Conservation (phyloP, 2,113 vertebrate genomes). For the Danionella cerebrum region DNA sequence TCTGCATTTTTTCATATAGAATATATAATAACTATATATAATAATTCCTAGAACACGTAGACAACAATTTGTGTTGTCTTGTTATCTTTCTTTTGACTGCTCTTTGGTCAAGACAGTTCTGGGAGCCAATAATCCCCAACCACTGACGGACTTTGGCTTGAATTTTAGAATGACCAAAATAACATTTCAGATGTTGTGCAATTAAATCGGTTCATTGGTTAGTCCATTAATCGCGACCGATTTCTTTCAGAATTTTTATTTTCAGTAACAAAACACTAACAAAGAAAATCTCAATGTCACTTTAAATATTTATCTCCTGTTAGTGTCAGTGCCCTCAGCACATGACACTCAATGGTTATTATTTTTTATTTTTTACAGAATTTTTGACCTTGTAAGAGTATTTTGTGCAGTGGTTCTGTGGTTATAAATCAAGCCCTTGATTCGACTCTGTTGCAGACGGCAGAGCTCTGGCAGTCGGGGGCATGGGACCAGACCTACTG, state of each 20-base stretch:
- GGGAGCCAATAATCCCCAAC: no score
- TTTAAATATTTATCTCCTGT: neutral
- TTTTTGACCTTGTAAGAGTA: slow-evolving; percentile 2
- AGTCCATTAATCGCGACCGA: neutral
- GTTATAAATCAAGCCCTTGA: neutral
- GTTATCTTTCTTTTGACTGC: no score
- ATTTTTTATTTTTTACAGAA: neutral
- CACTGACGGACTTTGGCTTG: no score
- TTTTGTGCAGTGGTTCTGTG: neutral
- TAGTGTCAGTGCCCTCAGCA: neutral
- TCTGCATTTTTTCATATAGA: no score
- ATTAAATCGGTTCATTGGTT: neutral
- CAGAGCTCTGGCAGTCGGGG: slow-evolving; percentile 81
- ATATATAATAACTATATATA: no score
- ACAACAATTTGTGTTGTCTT: no score
- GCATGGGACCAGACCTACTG: slow-evolving; percentile 88
- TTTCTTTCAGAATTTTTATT: no score
- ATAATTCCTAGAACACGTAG: no score
- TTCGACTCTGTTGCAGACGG: slow-evolving; percentile 67
- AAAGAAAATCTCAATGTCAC: neutral
- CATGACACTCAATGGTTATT: neutral
- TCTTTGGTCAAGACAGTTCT: no score
- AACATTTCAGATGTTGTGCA: no score
- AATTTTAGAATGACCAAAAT: no score
- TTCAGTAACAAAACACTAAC: no score